Percentiles rank a stretch among this genome's conserved stretches.
Evolutionary conservation across 2,888 invertebrate genomes (phyloP).

Genomic region (Scrobipalpa atriplicella): DNA sequence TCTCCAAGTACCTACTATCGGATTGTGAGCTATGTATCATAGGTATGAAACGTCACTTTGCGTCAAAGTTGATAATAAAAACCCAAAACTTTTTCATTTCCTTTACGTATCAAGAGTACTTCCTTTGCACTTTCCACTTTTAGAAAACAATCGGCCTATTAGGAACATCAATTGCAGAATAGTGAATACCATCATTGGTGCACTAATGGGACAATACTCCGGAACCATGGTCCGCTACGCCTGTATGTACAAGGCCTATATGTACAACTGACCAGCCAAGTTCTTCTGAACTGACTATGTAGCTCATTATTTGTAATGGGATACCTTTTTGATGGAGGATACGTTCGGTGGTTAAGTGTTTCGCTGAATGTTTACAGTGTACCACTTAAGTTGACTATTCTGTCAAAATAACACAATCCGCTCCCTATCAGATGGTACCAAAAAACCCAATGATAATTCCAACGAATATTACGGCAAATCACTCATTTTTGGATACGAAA

Average conservation of each 20-base stretch:
- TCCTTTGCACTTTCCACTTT: constrained; percentile 13
- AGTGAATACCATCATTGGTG: constrained; percentile 19
- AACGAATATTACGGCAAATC: no score
- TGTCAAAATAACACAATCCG: no score
- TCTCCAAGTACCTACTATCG: no score
- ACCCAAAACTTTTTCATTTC: neutral
- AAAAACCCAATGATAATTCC: no score
- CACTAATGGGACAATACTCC: constrained; percentile 41
- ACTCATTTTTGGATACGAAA: no score
- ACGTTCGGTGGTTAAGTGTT: neutral
- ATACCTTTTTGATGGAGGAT: neutral
- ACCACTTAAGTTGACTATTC: no score
- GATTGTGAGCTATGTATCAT: no score
- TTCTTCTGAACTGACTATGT: neutral
- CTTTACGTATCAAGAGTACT: neutral
- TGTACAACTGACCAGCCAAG: constrained; percentile 20
- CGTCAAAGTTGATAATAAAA: no score
- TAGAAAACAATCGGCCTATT: constrained; percentile 16
- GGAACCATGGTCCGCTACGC: constrained; percentile 49
- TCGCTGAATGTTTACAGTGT: neutral
- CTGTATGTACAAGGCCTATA: constrained; percentile 35
- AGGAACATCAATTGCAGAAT: constrained; percentile 15
- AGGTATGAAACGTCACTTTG: no score
- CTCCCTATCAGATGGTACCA: no score
- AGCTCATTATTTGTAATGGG: neutral